Base-by-base conservation (phyloP, 2,113 vertebrate species). In the Pseudopipra pipra region DNA sequence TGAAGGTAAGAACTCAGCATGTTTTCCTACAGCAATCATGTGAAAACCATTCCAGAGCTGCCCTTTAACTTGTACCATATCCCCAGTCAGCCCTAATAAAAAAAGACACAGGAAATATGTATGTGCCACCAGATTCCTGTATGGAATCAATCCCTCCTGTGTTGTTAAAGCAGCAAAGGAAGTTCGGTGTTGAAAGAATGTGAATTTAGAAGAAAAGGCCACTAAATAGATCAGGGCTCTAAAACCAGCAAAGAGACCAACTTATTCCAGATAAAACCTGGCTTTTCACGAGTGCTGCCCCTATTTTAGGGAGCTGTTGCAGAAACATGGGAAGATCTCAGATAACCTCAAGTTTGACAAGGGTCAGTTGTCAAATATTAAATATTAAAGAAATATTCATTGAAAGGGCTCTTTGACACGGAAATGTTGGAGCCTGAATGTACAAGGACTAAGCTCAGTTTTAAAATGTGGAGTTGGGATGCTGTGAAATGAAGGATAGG, bases 41-140 rank as follows among this genome's bases (percentile, higher is more conserved):
- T 90, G 94, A 95, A 95, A 95, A 52, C 30, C 18, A 95, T 97
- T 97, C 96, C 47, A 19, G 31, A 39, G 79, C 3, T 91, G 75
- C 87, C 55, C 49, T 95, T 95, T 96, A 97, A 96, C 89, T 94
- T 94, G 85, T 78, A 82, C 89, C 92, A 92, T 85, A 91, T 39
- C 87, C 79, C 43, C 67, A 76, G 85, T 92, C 94, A 93, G 85
- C 72, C 55, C 24, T 21, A 62, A 96, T 94, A 76, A 89, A 93
- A 93, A 93, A 87, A 89, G 85, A 96, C 87, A 91, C 47, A 61
- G 84, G 74, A 77, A 96, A 87, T 56, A 80, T 3, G 73, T 68
- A 84, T 2, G 2, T 68, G 54, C 81, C 84, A 66, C 87, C 63
- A 80, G 72, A 88, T 67, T 74, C 84, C 58, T 71, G 58, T 9